A percentile compares a stretch with the other conserved stretches of the same genome.
These are phyloP conservation scores for Parazoanthus swiftii DNA, from an alignment of 92 coral and sea anemone genomes.

Conservation along the genomic window DNA sequence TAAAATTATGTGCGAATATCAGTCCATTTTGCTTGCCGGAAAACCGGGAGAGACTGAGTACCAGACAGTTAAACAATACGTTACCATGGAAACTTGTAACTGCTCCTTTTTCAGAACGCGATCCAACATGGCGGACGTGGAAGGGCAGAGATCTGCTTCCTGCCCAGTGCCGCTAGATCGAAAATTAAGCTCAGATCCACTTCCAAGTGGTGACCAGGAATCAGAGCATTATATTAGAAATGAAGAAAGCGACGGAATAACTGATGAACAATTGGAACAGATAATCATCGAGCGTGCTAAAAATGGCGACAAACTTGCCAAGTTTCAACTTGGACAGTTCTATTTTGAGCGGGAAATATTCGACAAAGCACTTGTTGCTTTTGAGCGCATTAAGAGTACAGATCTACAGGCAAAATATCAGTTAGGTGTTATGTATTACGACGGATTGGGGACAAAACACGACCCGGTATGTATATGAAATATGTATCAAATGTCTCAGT, in stretches of 20 bases:
- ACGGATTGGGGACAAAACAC: constrained; percentile 83
- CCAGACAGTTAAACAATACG: not conserved
- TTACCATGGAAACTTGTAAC: constrained; percentile 46
- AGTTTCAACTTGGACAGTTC: constrained; percentile 97
- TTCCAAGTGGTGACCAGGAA: constrained; percentile 58
- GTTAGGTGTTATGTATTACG: constrained; percentile 96
- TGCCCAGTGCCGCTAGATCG: constrained; percentile 70
- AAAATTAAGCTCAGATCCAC: constrained; percentile 79
- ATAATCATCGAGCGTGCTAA: constrained; percentile 69
- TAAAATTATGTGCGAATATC: too few relatives aligned
- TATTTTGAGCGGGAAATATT: constrained; percentile 91
- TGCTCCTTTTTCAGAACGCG: constrained; percentile 2
- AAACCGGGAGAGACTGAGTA: not conserved
- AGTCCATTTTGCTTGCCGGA: too few relatives aligned
- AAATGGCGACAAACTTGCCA: constrained; percentile 74
- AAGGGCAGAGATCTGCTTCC: constrained; percentile 55
- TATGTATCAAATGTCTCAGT: not conserved
- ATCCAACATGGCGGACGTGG: constrained; percentile 83
- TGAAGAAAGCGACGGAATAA: constrained; percentile 49
- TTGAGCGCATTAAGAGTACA: constrained; percentile 80
- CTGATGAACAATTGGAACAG: constrained; percentile 85
- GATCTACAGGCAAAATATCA: constrained; percentile 95
- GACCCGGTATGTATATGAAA: constrained; percentile 66
- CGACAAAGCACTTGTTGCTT: constrained; percentile 88
- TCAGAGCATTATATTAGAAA: constrained; percentile 18